Base-by-base conservation (phyloP, 1,140 invertebrate species). In the Drosophila bifasciata region DNA sequence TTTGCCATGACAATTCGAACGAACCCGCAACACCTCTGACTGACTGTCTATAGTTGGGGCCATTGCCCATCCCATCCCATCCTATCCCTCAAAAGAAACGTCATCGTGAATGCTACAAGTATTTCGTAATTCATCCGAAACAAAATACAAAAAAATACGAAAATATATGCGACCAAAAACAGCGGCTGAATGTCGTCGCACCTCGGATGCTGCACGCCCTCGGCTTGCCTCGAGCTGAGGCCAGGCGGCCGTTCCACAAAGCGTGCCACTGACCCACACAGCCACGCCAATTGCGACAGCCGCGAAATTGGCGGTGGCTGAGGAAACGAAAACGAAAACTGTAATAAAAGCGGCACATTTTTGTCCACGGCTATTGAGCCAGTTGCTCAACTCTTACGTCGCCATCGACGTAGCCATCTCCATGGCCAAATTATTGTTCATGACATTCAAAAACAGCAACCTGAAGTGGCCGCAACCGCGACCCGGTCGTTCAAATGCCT, bases 221-320 rank as follows among this genome's bases (percentile, higher is more conserved):
- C 58, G 7, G 23, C 3, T 13, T 25, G 15, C 19, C 32, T 21
- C 53, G 25, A 23, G 57, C 23, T 43, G 52, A 56, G 58, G 66
- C 32, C 32, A 36, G 48, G 57, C 51, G 53, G 66, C 44, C 48
- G 49, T 44, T 19, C 43, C 52, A 57, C 46, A 57, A 71, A 85
- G 73, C 63, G 75, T 88, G 70, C 83, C 83, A 88, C 83, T 89
- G 83, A 88, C 84, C 83, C 79, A 88, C 70, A 88, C 83, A 79
- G 57, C 55, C 53, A 50, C 57, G 40, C 49, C 73, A 76, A 73
- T 80, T 84, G 62, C 81, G 63, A 80, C 77, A 86, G 63, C 67
- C 46, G 66, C 64, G 60, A 69, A 74, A 55, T 77, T 59, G 58
- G 41, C 52, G 60, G 44, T 49, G 53, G 58, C 50, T 61, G 52